These are phyloP conservation scores for Sialis lutaria DNA, from an alignment of 2,888 invertebrate genomes.

Conservation along the genomic window DNA sequence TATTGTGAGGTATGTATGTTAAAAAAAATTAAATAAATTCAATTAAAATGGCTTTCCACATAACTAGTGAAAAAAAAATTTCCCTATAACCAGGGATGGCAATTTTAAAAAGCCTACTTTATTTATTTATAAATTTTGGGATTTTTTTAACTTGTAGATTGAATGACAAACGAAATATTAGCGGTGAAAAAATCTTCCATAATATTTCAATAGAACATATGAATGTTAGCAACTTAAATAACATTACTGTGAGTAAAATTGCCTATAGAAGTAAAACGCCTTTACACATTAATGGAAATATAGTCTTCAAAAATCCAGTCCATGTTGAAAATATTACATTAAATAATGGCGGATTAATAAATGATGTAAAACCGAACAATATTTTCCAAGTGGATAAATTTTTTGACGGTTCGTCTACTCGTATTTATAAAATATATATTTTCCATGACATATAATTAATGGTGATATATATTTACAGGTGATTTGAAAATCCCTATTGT, in stretches of 20 bases:
- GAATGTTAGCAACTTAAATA: conserved; percentile 17
- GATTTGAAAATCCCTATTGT: conserved; percentile 1
- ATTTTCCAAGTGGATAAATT: conserved; percentile 11
- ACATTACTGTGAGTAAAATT: conserved; percentile 13
- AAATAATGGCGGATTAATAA: conserved; percentile 9
- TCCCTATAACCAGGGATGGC: no score
- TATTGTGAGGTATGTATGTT: conserved; percentile 13
- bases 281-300: conserved; percentile 15
- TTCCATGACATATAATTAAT: background rate
- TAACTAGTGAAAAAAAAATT: no score
- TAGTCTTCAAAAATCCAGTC: conserved; percentile 15
- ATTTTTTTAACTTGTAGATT: background rate
- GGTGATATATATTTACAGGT: conserved; percentile 1
- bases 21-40: background rate
- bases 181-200: conserved; percentile 18
- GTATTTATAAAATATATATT: background rate
- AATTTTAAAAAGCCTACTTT: no score
- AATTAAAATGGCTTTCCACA: no score
- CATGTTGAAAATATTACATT: conserved; percentile 11
- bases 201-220: conserved; percentile 16
- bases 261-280: conserved; percentile 12
- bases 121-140: no score
- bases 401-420: conserved; percentile 11
- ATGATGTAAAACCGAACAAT: conserved; percentile 13
- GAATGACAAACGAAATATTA: conserved; percentile 7